Evolutionary conservation across 2,113 vertebrate species (phyloP), one percentile per base, ranked within the genome.

Genomic region (Halichoerus grypus): DNA sequence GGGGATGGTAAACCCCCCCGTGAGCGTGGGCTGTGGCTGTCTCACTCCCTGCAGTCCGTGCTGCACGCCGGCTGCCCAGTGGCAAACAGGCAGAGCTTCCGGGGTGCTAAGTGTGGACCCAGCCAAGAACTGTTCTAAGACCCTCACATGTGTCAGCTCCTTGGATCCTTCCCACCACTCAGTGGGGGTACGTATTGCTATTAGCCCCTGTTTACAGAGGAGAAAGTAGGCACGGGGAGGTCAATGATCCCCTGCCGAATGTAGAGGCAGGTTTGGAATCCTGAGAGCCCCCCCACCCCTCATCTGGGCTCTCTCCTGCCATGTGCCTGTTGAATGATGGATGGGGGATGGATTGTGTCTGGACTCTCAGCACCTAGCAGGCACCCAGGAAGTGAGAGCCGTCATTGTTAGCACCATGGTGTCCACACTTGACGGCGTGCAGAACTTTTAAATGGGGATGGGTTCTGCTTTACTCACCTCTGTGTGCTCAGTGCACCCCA

Each of bases 41-140:
- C n/a, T 15, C 12, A 39, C 49, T 59, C 31, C 59, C 88, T 7
- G 5, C 16, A 12, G 18, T 36, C 11, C 76, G 57, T 81, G 71
- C 4, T 5, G 42, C 86, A 12, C 0, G 0, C 85, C 61, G 91
- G 19, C n/a, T 18, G 2, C 0, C 0, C 15, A 91, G 79, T 2
- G 1, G 26, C 14, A n/a, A 71, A 33, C 3, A 31, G 71, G 12
- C 33, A 11, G 1, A 0, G 1, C 49, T 36, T n/a, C 88, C 28
- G 0, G 3, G 21, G 46, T 0, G 4, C 69, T 76, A 42, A 51
- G 49, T 8, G 49, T 16, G 22, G 46, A 28, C 59, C 4, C 0
- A 3, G 13, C 46, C 39, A 63, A 42, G 74, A 74, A 19, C 15
- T 59, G 57, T 59, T 51, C 94, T 21, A 22, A 84, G 85, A 81